These are phyloP conservation scores for Nothobranchius kuhntae DNA, from an alignment of 2,113 vertebrate species.

Conservation along the genomic window DNA sequence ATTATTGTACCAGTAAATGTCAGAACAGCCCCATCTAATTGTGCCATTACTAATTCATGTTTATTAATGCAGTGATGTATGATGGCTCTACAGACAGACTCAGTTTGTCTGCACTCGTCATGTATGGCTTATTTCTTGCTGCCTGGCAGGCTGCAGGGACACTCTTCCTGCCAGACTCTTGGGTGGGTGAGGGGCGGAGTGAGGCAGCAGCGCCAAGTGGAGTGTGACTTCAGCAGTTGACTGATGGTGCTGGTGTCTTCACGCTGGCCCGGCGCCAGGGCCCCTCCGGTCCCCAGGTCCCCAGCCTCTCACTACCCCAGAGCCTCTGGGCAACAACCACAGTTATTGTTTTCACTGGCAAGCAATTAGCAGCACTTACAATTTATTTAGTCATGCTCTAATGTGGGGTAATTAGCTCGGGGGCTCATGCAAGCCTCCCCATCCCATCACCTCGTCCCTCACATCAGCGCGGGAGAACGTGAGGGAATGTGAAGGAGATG, in stretches of 20 bases:
- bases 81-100: constrained; percentile 64
- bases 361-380: constrained; percentile 82
- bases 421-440: constrained; percentile 75
- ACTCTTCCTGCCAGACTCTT: constrained; percentile 22
- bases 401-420: constrained; percentile 83
- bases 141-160: constrained; percentile 49
- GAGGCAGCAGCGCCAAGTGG: constrained; percentile 61
- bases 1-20: constrained; percentile 72
- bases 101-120: constrained; percentile 58
- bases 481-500: constrained; percentile 61
- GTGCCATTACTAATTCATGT: constrained; percentile 80
- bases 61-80: constrained; percentile 76
- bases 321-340: constrained; percentile 77
- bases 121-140: constrained; percentile 58
- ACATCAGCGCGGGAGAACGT: constrained; percentile 53
- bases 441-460: constrained; percentile 59
- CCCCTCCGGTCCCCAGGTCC: constrained; percentile 59
- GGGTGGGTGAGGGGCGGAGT: constrained; percentile 53
- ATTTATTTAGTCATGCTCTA: constrained; percentile 84
- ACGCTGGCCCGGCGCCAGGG: constrained; percentile 76
- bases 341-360: constrained; percentile 83
- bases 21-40: constrained; percentile 73
- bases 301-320: constrained; percentile 53
- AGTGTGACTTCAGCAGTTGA: constrained; percentile 67
- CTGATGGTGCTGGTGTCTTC: constrained; percentile 68